Conservation (phyloP, 2,797 vertebrate species). For the Centropyge bicolor region DNA sequence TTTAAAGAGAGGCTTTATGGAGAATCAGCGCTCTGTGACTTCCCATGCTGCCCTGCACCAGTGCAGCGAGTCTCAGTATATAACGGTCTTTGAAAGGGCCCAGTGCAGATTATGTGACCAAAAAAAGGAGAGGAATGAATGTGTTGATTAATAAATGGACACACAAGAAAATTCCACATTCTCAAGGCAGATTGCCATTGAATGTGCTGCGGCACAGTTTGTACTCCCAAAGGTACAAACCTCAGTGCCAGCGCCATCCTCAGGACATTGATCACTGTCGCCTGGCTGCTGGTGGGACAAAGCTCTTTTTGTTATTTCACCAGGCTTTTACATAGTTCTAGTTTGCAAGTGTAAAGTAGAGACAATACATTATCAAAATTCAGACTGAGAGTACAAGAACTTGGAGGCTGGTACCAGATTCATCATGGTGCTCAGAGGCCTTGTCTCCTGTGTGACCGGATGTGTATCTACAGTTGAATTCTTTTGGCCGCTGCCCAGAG, state of each 20-base stretch:
- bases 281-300: neutral
- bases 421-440: too few species aligned
- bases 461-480: neutral
- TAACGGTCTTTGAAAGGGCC: neutral
- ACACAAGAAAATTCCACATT: constrained; percentile 17
- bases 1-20: constrained; percentile 30
- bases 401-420: too few species aligned
- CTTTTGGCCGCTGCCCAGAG: neutral
- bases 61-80: neutral
- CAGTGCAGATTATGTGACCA: constrained; percentile 22
- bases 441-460: too few species aligned
- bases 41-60: neutral
- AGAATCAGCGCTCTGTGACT: constrained; percentile 15
- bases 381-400: neutral
- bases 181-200: constrained; percentile 7
- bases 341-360: neutral
- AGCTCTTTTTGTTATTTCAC: neutral
- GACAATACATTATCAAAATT: neutral
- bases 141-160: constrained; percentile 13
- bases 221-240: neutral
- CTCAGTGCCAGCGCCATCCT: neutral
- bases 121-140: constrained; percentile 3
- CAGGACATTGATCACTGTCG: neutral
- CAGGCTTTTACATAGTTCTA: neutral
- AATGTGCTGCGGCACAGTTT: constrained; percentile 17